Percentiles rank a stretch among this genome's conserved stretches.
Conservation (phyloP, 35 echinoderm and acorn worm species). For the Ophioderma brevispina region DNA sequence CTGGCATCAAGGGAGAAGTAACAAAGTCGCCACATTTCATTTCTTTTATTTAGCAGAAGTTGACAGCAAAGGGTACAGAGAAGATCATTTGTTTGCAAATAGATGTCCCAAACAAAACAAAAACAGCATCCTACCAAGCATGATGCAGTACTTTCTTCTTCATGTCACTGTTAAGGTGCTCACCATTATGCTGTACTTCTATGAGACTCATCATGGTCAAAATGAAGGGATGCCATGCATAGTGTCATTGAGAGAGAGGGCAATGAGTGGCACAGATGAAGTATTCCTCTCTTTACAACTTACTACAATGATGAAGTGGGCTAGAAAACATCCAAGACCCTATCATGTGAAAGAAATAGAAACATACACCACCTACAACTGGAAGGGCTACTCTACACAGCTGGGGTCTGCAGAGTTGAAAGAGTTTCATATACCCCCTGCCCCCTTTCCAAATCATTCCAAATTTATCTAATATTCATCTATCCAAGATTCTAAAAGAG, state of each 20-base stretch:
- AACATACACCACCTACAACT: constrained; percentile 16
- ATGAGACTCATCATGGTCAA: constrained; percentile 69
- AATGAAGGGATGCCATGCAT: constrained; percentile 72
- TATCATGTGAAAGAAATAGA: constrained; percentile 22
- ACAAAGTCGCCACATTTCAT: constrained; percentile 54
- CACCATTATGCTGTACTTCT: constrained; percentile 55
- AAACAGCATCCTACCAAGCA: constrained; percentile 63
- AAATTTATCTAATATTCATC: no score
- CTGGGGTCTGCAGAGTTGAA: no score
- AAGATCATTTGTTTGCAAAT: constrained; percentile 65
- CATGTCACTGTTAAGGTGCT: constrained; percentile 27
- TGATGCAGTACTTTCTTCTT: constrained; percentile 65
- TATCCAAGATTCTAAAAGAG: no score
- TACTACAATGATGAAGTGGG: constrained; percentile 12
- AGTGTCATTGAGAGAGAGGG: constrained; percentile 64
- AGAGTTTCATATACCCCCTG: no score
- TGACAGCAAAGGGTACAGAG: constrained; percentile 36
- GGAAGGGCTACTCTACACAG: no score
- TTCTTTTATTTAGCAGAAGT: constrained; percentile 20
- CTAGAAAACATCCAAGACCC: constrained; percentile 5
- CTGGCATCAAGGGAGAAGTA: constrained; percentile 49
- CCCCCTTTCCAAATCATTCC: no score
- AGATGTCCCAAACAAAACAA: constrained; percentile 79
- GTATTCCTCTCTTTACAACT: constrained; percentile 32
- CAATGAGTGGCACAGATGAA: background rate